Base-by-base conservation (phyloP, 2,797 vertebrate genomes). In the Pipistrellus kuhlii region DNA sequence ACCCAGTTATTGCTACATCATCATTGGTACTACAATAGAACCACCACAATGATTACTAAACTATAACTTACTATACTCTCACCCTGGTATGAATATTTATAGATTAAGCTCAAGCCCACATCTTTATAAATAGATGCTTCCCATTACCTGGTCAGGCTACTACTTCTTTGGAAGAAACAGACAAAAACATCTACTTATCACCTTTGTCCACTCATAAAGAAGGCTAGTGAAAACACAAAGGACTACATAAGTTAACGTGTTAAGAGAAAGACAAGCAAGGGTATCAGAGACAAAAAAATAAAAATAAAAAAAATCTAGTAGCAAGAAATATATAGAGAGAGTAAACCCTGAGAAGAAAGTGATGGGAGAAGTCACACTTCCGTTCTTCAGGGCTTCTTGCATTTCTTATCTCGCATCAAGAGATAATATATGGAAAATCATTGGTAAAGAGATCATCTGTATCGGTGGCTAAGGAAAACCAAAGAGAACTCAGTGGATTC, bases 401-500 rank as follows among this genome's bases (percentile, higher is more conserved):
- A 85, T 48, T 89, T 38, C 6, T 83, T 59, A 53, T 17, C 51
- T 62, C 64, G 38, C 75, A 92, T 21, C 71, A 88, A 38, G 17
- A 85, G 41, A 90, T 15, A 85, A 77, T 44, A 48, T 12, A 55
- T 12, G 59, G 46, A 72, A 93, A 91, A 85, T 77, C 85, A 89
- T 0, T 87, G 44, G 21, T 21, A 77, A 41, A 35, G 7, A 21
- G 46, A 85, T 20, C 27, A 38, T n/a, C 51, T 66, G 2, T 62
- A 68, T n/a, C 10, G 17, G 30, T 68, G 23, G 66, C 80, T 21
- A 81, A 72, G 20, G 10, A 91, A 90, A 94, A 80, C 20, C 57
- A 68, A 85, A 89, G 2, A 41, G 55, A 93, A 73, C 20, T 86
- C 5, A 23, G 62, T 0, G 62, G 55, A 64, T 12, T 59, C 12